Base-by-base conservation (phyloP, 2,888 invertebrate genomes). In the Argyra leucocephala region DNA sequence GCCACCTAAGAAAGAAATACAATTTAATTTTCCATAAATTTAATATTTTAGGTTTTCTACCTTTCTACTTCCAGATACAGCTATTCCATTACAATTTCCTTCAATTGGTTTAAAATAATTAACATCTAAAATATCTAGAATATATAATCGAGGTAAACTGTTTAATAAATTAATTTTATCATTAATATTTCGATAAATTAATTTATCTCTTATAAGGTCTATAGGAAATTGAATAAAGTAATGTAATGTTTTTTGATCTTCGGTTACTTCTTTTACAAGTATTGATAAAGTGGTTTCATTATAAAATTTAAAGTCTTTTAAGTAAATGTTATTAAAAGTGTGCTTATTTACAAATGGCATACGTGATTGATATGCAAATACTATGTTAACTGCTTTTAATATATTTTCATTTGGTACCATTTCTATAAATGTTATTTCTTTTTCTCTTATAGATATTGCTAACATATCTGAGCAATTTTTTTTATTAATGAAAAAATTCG, bases 61-160 rank as follows among this genome's bases (percentile, higher is more conserved):
- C 71, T 80, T 80, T 67, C 86, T 78, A 65, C 87, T 86, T 0
- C 95, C 94, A 61, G 93, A 93, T 3, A 95, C 94, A 1, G 94
- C 89, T 73, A 96, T 84, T 68, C 83, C 80, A 66, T 84, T 84
- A 3, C 86, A 87, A 70, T 83, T 82, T 71, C 86, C 87, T 67
- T 89, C 89, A 12, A 90, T 78, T 9, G 82, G 79, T 72, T 86
- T 86, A 63, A 83, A 82, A 64, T 81, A 78, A 64, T 82, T 81
- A 59, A 80, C 79, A 66, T 84, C 83, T 58, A 85, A 73, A 62
- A 83, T 74, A 67, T 82, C 80, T 24, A 84, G 82, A 66, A 84
- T 82, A 72, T 86, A 84, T 62, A 82, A 80, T 5, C 74, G 65
- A 0, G 72, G 67, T 15, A 72, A 67, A 10, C 63, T 37, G 48